Evolutionary conservation across 2,113 vertebrate genomes (phyloP), one percentile per base, ranked within the genome.

Genomic region (Tenrec ecaudatus): DNA sequence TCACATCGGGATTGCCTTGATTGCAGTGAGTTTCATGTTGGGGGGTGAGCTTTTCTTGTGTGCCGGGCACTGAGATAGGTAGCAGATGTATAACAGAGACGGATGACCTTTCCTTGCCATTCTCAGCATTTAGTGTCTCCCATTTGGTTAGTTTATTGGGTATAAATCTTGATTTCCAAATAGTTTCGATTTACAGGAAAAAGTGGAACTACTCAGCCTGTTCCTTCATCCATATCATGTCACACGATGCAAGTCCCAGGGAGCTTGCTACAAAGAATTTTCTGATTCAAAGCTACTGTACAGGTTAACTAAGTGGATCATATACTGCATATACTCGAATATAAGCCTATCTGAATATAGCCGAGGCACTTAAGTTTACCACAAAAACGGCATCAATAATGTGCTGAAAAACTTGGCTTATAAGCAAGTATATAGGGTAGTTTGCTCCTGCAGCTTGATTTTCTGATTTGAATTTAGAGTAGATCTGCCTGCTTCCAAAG

Each of bases 111-210:
- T 71, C n/a, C 69, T 71, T 20, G 33, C n/a, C 69, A 53, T 17
- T 36, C 57, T 88, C n/a, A 92, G n/a, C 31, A 33, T 33, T 47
- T 62, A 69, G 25, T 40, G 17, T 22, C 15, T 90, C 38, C 68
- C 23, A 25, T 27, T 62, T 33, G 71, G 40, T 82, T 86, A 47
- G 43, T 14, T 91, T 83, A 73, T 19, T 96, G 36, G 31, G 7
- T 69, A 76, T 40, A 83, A 38, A 95, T n/a, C 82, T 71, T 81
- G 83, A 31, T 31, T 86, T 78, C 31, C 33, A 89, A 71, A 64
- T 69, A 80, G 60, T 64, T 77, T 71, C 17, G 58, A 80, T 80
- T 76, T 69, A 78, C 33, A 80, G 27, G 47, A 69, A 6, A 40
- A 27, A 64, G 43, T 77, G 29, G 36, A 22, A 19, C 12, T 82